A percentile compares a stretch with the other conserved stretches of the same genome.
phyloP scores from a whole-genome alignment of 2,797 vertebrate genomes.

The Cygnus olor region DNA sequence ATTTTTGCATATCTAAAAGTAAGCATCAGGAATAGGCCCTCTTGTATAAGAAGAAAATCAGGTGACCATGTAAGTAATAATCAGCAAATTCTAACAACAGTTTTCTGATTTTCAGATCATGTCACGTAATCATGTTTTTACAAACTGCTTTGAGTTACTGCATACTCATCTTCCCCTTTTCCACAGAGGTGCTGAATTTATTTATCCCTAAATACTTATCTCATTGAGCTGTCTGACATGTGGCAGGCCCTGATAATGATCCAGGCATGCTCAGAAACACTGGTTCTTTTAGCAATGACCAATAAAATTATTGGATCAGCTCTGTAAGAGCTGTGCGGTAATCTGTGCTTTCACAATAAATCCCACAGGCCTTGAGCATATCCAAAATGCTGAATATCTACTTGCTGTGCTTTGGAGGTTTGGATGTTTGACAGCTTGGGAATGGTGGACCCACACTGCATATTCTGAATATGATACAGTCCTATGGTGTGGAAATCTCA shows the following conservation, averaged over 20 bases:
- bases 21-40: background rate
- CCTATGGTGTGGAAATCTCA: conserved; percentile 30
- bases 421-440: background rate
- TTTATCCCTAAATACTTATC: conserved; percentile 6
- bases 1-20: background rate
- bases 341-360: background rate
- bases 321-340: background rate
- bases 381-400: background rate
- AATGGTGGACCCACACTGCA: background rate
- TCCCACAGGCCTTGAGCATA: background rate
- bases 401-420: background rate
- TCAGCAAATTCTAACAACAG: background rate
- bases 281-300: background rate
- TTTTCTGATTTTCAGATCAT: background rate
- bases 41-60: background rate
- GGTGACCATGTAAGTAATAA: background rate
- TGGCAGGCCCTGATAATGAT: conserved; percentile 43
- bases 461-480: background rate
- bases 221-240: background rate
- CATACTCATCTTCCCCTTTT: background rate
- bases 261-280: background rate
- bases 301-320: background rate
- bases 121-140: background rate
- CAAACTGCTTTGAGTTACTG: background rate
- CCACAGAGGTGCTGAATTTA: background rate